phyloP scores from a whole-genome alignment of 2,888 invertebrate genomes.

The Drosophila mimetica region DNA sequence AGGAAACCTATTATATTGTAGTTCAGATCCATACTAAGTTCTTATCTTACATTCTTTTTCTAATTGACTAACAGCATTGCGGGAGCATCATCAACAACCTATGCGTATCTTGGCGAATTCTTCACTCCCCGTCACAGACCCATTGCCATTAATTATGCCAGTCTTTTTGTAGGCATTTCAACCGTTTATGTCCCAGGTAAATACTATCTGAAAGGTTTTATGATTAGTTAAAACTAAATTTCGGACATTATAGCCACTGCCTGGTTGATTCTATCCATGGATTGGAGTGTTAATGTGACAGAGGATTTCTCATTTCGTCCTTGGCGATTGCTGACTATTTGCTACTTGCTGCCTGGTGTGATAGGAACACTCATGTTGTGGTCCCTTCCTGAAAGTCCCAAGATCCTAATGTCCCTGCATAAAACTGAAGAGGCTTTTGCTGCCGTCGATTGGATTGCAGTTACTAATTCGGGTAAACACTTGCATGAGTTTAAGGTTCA shows the following conservation, averaged over 20 bases:
- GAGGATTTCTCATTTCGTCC: slow-evolving; percentile 80
- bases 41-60: not conserved
- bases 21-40: no score
- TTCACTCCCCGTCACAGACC: slow-evolving; percentile 81
- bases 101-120: slow-evolving; percentile 85
- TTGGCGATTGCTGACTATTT: slow-evolving; percentile 81
- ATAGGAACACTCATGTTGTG: slow-evolving; percentile 73
- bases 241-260: slow-evolving; percentile 67
- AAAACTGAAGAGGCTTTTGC: slow-evolving; percentile 67
- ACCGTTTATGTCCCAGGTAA: slow-evolving; percentile 81
- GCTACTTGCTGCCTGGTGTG: slow-evolving; percentile 81
- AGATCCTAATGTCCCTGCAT: slow-evolving; percentile 75
- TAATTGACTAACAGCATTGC: slow-evolving; percentile 81
- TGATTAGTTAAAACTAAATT: not conserved
- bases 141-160: slow-evolving; percentile 83
- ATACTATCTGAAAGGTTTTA: not conserved
- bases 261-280: slow-evolving; percentile 79
- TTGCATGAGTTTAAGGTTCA: slow-evolving; percentile 71
- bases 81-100: slow-evolving; percentile 84
- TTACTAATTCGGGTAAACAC: slow-evolving; percentile 69
- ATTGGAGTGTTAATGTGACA: slow-evolving; percentile 76
- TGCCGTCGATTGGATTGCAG: slow-evolving; percentile 75
- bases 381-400: slow-evolving; percentile 82
- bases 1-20: no score
- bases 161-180: slow-evolving; percentile 83